These are phyloP conservation scores for Pungitius pungitius DNA, from an alignment of 2,113 vertebrate species.

Conservation along the genomic window DNA sequence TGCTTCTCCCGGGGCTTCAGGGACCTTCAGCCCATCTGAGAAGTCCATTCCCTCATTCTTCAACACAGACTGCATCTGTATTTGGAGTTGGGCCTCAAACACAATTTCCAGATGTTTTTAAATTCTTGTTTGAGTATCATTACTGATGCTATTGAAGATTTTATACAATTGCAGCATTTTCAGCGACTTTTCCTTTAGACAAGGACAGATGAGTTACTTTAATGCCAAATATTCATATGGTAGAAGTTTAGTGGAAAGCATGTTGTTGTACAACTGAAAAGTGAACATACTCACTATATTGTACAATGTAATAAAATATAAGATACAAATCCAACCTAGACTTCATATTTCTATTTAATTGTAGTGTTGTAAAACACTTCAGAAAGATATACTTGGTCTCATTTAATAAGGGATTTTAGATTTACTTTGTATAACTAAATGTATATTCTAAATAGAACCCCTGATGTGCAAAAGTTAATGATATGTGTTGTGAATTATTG, in stretches of 20 bases:
- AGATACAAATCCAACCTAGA: not conserved
- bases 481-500: not conserved
- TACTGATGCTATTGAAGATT: not conserved
- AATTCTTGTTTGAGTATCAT: conserved; percentile 11
- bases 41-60: conserved; percentile 55
- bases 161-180: not conserved
- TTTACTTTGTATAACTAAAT: not conserved
- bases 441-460: not conserved
- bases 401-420: not conserved
- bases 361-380: not conserved
- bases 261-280: not conserved
- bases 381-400: not conserved
- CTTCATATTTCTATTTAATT: not conserved
- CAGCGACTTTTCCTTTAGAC: not conserved
- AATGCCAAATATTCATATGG: not conserved
- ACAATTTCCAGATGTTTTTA: conserved; percentile 67
- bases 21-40: conserved; percentile 54
- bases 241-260: not conserved
- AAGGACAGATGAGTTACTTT: not conserved
- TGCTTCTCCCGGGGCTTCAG: conserved; percentile 15
- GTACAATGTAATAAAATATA: not conserved
- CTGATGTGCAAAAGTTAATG: not conserved
- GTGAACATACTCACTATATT: not conserved
- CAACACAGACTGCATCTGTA: conserved; percentile 56
- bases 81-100: conserved; percentile 55